These are phyloP conservation scores for human DNA, from an alignment of 2,113 vertebrate species.

Conservation along the genomic window DNA sequence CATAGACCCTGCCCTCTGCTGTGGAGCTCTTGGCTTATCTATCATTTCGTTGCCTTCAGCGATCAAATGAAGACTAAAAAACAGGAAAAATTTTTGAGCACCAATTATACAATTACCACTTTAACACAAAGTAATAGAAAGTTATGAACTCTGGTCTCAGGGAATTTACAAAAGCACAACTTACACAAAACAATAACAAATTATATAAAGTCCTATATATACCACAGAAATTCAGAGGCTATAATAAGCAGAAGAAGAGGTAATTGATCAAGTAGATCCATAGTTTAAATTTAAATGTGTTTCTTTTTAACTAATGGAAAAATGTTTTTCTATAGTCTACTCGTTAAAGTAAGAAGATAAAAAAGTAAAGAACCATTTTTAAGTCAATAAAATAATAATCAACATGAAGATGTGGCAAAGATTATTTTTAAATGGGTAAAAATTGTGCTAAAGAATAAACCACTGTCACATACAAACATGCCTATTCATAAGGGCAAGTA, in stretches of 20 bases:
- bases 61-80: background rate
- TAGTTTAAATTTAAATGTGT: slow-evolving; percentile 15
- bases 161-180: background rate
- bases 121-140: background rate
- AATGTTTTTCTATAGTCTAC: background rate
- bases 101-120: background rate
- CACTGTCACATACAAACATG: background rate
- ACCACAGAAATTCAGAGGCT: background rate
- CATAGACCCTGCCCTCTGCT: background rate
- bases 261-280: background rate
- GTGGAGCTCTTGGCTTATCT: background rate
- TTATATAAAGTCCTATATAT: background rate
- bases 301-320: background rate
- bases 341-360: background rate
- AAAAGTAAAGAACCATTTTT: background rate
- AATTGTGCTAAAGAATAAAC: background rate
- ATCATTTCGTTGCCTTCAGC: background rate
- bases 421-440: slow-evolving; percentile 18
- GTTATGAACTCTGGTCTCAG: background rate
- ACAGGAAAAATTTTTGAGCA: background rate
- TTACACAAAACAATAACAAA: background rate
- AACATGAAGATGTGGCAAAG: background rate
- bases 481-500: background rate
- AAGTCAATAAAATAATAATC: background rate
- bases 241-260: background rate